phyloP scores from a whole-genome alignment of 2,888 invertebrate species.

The Trissolcus japonicus region DNA sequence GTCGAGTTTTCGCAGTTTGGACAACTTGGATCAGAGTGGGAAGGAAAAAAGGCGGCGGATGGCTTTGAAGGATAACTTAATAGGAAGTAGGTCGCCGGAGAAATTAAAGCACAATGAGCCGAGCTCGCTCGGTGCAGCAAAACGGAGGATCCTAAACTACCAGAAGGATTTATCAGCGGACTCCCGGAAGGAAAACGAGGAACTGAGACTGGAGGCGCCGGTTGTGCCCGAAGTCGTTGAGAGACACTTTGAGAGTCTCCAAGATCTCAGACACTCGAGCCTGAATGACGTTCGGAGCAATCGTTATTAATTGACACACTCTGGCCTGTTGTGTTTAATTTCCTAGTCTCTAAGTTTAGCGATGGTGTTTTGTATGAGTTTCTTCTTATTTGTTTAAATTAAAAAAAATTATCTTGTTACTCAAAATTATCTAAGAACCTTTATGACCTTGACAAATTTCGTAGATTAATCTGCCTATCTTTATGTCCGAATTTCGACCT shows the following conservation, averaged over 20 bases:
- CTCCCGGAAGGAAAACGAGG: conserved; percentile 18
- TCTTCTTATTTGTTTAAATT: background rate
- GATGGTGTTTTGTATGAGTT: background rate
- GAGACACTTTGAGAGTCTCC: conserved; percentile 78
- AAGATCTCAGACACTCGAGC: conserved; percentile 27
- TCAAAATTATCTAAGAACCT: no score
- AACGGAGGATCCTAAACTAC: conserved; percentile 11
- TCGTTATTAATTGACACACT: conserved; percentile 8
- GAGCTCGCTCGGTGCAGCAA: conserved; percentile 19
- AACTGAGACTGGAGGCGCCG: conserved; percentile 48
- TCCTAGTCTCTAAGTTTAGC: conserved; percentile 24
- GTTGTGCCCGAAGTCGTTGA: conserved; percentile 78
- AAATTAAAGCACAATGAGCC: conserved; percentile 15
- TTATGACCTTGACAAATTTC: no score
- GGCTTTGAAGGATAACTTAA: conserved; percentile 8
- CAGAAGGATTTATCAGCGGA: conserved; percentile 21
- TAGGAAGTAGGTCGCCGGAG: conserved; percentile 3
- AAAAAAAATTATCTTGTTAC: no score
- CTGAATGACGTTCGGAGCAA: conserved; percentile 6
- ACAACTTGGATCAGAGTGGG: conserved; percentile 8
- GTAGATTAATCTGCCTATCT: no score
- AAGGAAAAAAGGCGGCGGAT: background rate
- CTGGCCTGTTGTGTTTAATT: conserved; percentile 23
- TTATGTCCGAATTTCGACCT: background rate
- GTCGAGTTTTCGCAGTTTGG: conserved; percentile 15